Evolutionary conservation across 2,113 vertebrate species (phyloP), one percentile per base, ranked within the genome.

Genomic region (Mormyrus lacerda): DNA sequence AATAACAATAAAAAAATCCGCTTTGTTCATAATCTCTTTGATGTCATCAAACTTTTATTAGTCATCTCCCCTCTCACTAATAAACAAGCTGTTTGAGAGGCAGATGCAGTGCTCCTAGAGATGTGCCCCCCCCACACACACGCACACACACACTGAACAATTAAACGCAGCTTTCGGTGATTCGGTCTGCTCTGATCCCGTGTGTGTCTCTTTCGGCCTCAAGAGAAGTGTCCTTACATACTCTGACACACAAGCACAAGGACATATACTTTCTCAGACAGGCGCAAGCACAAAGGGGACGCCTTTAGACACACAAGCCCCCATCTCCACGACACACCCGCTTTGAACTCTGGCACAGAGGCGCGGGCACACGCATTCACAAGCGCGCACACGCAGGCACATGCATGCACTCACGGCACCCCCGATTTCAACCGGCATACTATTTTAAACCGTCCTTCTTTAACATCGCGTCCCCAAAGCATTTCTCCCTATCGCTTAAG

Each of bases 1-100:
- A 84, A 51, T 45, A 86, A 91, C 88, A 90, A 90, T 85, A 65
- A 89, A 91, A 92, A 83, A 88, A 91, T 17, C 87, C 35, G 86
- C 91, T 93, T 92, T 91, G 87, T 93, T 93, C 69, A 53, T 89
- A 86, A 92, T 90, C 87, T 89, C 89, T 92, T 92, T 91, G 82
- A 91, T 90, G 88, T 61, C 79, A 69, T 88, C 86, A 88, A 89
- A 91, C 87, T 85, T 90, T 85, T 90, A 61, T 88, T 79, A 90
- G 55, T 89, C 87, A 82, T n/a, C 35, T 87, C 17, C 48, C 85
- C 55, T 88, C 69, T 90, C 27, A 82, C 39, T 27, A 58, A 89
- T 89, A 90, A 89, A 90, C 50, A 86, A 11, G 85, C 19, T 79
- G 50, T 44, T 11, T 87, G 84, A 69, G 83, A 90, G 87, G 47